Evolutionary conservation across 37 sponge, comb jelly and placozoan genomes (phyloP), one percentile per base, ranked within the genome.

Genomic region (Agelas oroides): DNA sequence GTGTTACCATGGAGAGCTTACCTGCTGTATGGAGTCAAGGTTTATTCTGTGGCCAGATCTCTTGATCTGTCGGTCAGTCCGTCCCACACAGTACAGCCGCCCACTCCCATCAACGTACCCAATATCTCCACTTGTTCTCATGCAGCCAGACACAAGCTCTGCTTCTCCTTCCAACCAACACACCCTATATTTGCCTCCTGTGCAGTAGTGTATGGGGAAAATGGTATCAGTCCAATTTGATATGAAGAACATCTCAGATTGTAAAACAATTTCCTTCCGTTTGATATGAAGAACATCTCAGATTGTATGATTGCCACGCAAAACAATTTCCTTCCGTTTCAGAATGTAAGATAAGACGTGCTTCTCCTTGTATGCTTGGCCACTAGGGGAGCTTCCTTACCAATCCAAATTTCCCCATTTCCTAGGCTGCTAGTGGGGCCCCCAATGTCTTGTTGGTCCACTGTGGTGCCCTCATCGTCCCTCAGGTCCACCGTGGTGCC

Each of bases 21-120:
- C 94, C 82, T 93, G 82, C 52, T 97, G 78, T 27, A 95, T 71
- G 35, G n/a, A 21, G 13, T 93, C 87, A 20, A 97, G 80, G 41
- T 89, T 87, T 1, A 97, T 58, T 34, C 95, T 62, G 35, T 89
- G 88, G 17, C 97, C 97, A 16, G 52, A 31, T 33, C 94, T 71
- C 83, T 97, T 97, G 13, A 97, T 32, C 82, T 95, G 97, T 13
- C 72, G 31, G 70, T 97, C 97, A 6, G 59, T n/a, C 32, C 97
- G 60, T 11, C 97, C 97, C 3, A 75, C 8, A 78, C 60, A 92
- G 53, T 53, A 82, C 52, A 97, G 34, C 32, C 37, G 0, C 17
- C 93, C 94, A 33, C 36, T 41, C 3, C 25, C 65, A 64, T 69
- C 76, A 15, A 81, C 39, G 27, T 52, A 36, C n/a, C 82, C 97